Evolutionary conservation across 2,113 vertebrate species (phyloP), one percentile per base, ranked within the genome.

Genomic region (Microtus oregoni): DNA sequence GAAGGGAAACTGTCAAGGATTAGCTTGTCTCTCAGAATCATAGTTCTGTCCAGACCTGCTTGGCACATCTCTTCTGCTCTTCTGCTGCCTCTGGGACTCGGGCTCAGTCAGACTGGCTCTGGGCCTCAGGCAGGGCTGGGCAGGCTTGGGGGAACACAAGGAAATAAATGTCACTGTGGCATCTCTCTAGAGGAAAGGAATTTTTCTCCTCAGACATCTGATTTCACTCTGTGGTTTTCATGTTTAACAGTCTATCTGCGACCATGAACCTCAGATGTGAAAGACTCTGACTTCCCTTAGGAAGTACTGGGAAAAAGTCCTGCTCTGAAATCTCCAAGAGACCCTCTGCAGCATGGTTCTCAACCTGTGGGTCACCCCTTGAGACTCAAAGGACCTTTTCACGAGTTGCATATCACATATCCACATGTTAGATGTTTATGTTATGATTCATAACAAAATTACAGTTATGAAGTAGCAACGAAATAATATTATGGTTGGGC

Each of bases 181-280:
- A 63, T 83, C 13, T 61, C 75, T 73, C 93, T 94, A 4, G 7
- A 85, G 22, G 20, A 77, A 76, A 72, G 19, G 9, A 15, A 35
- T 68, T 89, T 91, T 78, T 92, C 44, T 94, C 89, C 68, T 68
- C n/a, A 76, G 70, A 75, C 76, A 70, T 26, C 22, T 63, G 14
- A 52, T 44, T 63, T 41, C 52, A 41, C 30, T 68, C 17, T 52
- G 3, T 68, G 38, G 19, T 75, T 86, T 96, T 14, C 10, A 2
- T 50, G 50, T 50, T 12, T 50, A 50, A 50, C 11, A 50, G 50
- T 50, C 81, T 19, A 17, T 10, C 76, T 67, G 15, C 20, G 47
- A 19, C 35, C 87, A 15, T 17, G 52, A 78, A 90, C 68, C 78
- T 79, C 83, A 63, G 0, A 52, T 47, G 14, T 78, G 82, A 81